Percentiles rank a stretch among this genome's conserved stretches.
phyloP scores from a whole-genome alignment of 2,888 invertebrate species.

The Meandrusa payeni region DNA sequence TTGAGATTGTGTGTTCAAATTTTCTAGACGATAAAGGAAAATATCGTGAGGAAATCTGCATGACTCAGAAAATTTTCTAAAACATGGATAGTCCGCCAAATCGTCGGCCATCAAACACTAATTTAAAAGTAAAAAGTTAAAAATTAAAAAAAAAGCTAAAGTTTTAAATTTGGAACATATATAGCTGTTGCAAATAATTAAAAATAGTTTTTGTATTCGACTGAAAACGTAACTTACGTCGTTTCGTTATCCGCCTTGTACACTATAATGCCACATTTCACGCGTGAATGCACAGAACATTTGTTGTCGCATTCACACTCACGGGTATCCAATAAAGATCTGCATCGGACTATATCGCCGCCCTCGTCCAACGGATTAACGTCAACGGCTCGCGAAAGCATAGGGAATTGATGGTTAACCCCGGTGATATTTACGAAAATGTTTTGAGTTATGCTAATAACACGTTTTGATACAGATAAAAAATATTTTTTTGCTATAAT shows the following conservation, averaged over 20 bases:
- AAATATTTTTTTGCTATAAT: not conserved
- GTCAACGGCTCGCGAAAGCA: conserved; percentile 70
- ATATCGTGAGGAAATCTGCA: no score
- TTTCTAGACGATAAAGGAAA: no score
- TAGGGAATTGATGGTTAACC: conserved; percentile 66
- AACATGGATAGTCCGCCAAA: no score
- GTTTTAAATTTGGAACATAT: no score
- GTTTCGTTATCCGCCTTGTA: conserved; percentile 44
- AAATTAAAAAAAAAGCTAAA: no score
- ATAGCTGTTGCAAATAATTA: no score
- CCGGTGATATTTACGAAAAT: conserved; percentile 55
- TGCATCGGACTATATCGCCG: conserved; percentile 56
- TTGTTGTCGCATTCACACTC: conserved; percentile 69
- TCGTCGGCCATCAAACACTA: no score
- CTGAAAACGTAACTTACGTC: conserved; percentile 46
- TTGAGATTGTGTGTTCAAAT: no score
- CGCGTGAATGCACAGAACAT: conserved; percentile 76
- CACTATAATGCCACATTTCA: conserved; percentile 70
- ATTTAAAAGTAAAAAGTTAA: no score
- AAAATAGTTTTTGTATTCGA: no score
- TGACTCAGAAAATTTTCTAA: no score
- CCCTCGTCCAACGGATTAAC: conserved; percentile 66
- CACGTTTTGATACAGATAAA: conserved; percentile 1
- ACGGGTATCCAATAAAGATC: conserved; percentile 50
- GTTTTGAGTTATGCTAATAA: conserved; percentile 24